Percentiles rank a stretch among this genome's conserved stretches.
Conservation (phyloP, 2,888 invertebrate genomes). For the Zhengitettix transpicula region DNA sequence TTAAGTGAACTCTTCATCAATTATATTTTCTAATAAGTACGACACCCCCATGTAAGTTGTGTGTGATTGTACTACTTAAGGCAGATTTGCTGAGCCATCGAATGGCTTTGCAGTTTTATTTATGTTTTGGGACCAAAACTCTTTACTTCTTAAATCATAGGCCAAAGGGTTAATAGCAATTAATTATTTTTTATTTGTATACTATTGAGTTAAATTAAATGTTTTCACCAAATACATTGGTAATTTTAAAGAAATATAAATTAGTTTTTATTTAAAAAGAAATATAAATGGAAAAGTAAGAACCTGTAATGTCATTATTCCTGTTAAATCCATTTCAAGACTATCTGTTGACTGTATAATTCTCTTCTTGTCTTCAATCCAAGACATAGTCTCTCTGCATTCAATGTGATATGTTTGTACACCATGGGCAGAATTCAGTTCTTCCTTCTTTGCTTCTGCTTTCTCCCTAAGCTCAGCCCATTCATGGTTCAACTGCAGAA, state of each 20-base stretch:
- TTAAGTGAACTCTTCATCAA: no score
- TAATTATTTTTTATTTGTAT: no score
- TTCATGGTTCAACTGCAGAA: slow-evolving; percentile 47
- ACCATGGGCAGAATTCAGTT: slow-evolving; percentile 89
- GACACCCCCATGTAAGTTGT: no score
- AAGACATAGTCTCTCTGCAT: slow-evolving; percentile 92
- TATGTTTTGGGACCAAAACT: no score
- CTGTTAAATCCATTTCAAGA: slow-evolving; percentile 94
- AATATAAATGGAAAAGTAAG: not conserved
- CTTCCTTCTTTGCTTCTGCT: slow-evolving; percentile 91
- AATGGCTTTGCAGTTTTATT: no score
- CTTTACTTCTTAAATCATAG: no score
- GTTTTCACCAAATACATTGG: not conserved
- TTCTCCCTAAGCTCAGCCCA: slow-evolving; percentile 84
- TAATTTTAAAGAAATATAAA: not conserved
- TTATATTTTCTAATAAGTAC: no score
- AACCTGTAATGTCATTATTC: slow-evolving; percentile 81
- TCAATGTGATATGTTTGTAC: slow-evolving; percentile 99
- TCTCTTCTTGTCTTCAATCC: slow-evolving; percentile 99
- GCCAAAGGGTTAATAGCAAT: no score
- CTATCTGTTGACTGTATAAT: slow-evolving; percentile 96
- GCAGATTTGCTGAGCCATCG: no score
- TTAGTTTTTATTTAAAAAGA: not conserved
- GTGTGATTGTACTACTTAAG: no score
- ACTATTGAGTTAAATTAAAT: no score